Evolutionary conservation across 2,888 invertebrate species (phyloP).

Genomic region (Phaedon cochleariae): DNA sequence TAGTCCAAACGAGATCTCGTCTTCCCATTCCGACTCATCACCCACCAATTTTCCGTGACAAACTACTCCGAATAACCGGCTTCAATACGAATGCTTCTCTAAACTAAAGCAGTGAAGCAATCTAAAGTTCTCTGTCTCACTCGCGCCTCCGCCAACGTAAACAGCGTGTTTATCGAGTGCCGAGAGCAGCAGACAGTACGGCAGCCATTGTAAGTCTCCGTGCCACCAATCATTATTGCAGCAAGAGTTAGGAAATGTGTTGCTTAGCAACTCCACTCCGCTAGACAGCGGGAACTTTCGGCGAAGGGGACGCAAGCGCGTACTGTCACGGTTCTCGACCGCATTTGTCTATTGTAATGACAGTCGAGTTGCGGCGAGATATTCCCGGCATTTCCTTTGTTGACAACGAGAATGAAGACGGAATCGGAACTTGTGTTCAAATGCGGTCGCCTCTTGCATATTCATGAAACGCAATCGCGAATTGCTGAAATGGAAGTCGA

Average conservation of each 20-base stretch:
- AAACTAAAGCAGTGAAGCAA: too few relatives aligned
- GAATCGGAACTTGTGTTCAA: neutral
- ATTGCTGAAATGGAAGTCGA: neutral
- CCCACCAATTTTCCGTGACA: neutral
- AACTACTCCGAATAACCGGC: neutral
- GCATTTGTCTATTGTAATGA: slow-evolving; percentile 19
- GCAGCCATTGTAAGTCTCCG: slow-evolving; percentile 62
- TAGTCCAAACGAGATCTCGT: neutral
- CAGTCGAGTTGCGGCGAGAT: neutral
- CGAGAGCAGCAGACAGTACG: slow-evolving; percentile 52
- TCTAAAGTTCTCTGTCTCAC: slow-evolving; percentile 21
- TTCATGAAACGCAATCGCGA: neutral
- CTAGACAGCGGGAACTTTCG: slow-evolving; percentile 30
- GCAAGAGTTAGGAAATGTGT: slow-evolving; percentile 61
- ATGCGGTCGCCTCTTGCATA: neutral
- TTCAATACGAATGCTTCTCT: neutral
- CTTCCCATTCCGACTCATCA: neutral
- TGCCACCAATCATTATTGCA: slow-evolving; percentile 63
- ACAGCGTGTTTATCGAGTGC: slow-evolving; percentile 59
- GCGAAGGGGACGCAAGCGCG: slow-evolving; percentile 54
- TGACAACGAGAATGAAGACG: slow-evolving; percentile 17
- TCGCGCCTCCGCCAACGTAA: slow-evolving; percentile 43
- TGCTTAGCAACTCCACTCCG: slow-evolving; percentile 58
- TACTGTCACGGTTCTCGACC: slow-evolving; percentile 23
- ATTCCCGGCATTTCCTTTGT: slow-evolving; percentile 21